Base-by-base conservation (phyloP, 2,113 vertebrate genomes). In the Engraulis encrasicolus region DNA sequence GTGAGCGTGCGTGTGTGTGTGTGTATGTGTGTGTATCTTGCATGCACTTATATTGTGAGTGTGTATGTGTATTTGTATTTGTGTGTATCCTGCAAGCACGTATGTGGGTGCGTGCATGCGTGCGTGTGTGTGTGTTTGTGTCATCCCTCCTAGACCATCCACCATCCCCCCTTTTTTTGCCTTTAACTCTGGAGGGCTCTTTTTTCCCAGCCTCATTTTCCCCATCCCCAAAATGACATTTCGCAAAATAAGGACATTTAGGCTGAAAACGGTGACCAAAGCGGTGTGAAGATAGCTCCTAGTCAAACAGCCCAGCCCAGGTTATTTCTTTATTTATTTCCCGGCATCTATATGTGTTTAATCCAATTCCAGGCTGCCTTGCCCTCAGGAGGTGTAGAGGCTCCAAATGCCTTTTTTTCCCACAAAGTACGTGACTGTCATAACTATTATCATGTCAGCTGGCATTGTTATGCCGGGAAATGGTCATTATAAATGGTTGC, bases 381-480 rank as follows among this genome's bases (percentile, higher is more conserved):
- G 19, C 27, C 58, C 58, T 11, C 58, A 9, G 49, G 82, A 81
- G 45, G 23, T 77, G 23, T 77, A 81, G n/a, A n/a, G n/a, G 81
- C 85, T 81, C 84, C 37, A 78, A 61, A 86, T 79, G 80, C 27
- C n/a, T 82, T 85, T 87, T 66, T 77, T 45, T n/a, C n/a, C n/a
- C n/a, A n/a, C n/a, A n/a, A 85, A 23, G 52, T 12, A 9, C 58
- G 27, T 78, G 14, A 58, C 61, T 40, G 54, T 83, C 78, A 54
- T 83, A 77, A 81, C 78, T 79, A 87, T 84, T 83, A 85, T 81
- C 54, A 80, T 88, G 84, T 88, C 81, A 84, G 82, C 80, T 40
- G 61, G 11, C 81, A 78, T 78, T 80, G n/a, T 78, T 83, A 45
- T 66, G 78, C 45, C 81, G 49, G 38, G 81, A 52, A n/a, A 83